Base-by-base conservation (phyloP, 2,113 vertebrate genomes). In the Pleuronectes platessa region DNA sequence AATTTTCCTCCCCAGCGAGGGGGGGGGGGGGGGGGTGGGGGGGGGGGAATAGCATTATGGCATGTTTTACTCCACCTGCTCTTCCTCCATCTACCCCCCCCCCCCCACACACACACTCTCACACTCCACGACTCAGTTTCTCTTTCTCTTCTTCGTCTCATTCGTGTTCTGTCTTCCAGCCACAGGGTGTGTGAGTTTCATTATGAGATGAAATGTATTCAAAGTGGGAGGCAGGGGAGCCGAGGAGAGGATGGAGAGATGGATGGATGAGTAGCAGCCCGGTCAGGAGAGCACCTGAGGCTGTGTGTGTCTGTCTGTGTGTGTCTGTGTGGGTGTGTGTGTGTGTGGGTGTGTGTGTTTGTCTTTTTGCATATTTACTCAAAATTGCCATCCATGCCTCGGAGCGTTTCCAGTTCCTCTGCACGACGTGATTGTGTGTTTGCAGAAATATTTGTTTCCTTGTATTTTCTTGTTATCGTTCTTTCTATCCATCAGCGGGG, bases 191-290 rank as follows among this genome's bases (percentile, higher is more conserved):
- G 87, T 54, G 68, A 65, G 58, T 89, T 85, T 89, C 81, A 87
- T 88, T 91, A 91, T 42, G 31, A 74, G 82, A 78, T 75, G 81
- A 84, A 77, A 89, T 84, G 82, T 76, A 90, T 88, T 91, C 79
- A 91, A 87, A 89, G 82, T 84, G 76, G 87, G 72, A 66, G 69
- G 82, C 35, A 68, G 76, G 60, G 8, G 66, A 61, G 74, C 11
- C 45, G 69, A 69, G 67, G 42, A 73, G 67, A 79, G 75, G 78
- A 86, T 31, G 79, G 79, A 76, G 68, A 37, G 75, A 85, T 59
- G 76, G 85, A 86, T 74, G 83, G 81, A 85, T 74, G 85, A n/a
- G 75, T 71, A 59, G 71, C 67, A 82, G 75, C 72, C 74, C 79
- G 87, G 90, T 86, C 88, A 82, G 79, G 56, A 62, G 78, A 77